Conservation (phyloP, 64 coral and sea anemone species). For the Anthopleura sola region DNA sequence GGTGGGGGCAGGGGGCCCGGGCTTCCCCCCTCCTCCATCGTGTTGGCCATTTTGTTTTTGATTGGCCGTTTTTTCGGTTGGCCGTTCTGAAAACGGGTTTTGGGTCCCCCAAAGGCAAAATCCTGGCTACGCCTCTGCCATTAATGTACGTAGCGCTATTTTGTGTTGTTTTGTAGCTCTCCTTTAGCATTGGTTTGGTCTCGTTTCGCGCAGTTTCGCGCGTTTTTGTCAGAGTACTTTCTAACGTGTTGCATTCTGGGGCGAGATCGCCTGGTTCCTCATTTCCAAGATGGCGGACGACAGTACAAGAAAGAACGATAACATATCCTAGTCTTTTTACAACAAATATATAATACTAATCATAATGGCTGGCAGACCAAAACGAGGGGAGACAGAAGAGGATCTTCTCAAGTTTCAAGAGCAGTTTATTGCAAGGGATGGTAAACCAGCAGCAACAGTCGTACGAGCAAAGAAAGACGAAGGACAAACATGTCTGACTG, state of each 20-base stretch:
- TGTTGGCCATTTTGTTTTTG: too few species aligned
- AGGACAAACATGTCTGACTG: background rate
- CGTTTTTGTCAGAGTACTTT: background rate
- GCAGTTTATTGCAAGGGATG: slow-evolving; percentile 36
- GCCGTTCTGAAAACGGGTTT: too few species aligned
- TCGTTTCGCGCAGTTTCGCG: too few species aligned
- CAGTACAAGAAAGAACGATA: background rate
- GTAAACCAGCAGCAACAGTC: slow-evolving; percentile 35
- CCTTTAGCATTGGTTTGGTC: too few species aligned
- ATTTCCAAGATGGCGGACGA: slow-evolving; percentile 59
- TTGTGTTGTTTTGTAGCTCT: too few species aligned
- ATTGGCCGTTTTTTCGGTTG: too few species aligned
- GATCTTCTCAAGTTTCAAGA: slow-evolving; percentile 53
- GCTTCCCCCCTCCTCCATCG: too few species aligned
- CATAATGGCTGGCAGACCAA: slow-evolving; percentile 44
- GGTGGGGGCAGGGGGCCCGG: too few species aligned
- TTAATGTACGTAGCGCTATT: too few species aligned
- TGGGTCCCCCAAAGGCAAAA: too few species aligned
- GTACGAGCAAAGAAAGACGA: slow-evolving; percentile 20
- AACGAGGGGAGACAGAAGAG: slow-evolving; percentile 61
- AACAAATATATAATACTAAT: background rate
- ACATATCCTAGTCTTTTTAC: background rate
- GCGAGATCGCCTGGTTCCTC: background rate
- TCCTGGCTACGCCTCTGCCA: too few species aligned
- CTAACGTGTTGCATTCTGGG: background rate